Percentiles rank a stretch among this genome's conserved stretches.
Evolutionary conservation across 2,113 vertebrate genomes (phyloP).

Genomic region (Choloepus hoffmanni): DNA sequence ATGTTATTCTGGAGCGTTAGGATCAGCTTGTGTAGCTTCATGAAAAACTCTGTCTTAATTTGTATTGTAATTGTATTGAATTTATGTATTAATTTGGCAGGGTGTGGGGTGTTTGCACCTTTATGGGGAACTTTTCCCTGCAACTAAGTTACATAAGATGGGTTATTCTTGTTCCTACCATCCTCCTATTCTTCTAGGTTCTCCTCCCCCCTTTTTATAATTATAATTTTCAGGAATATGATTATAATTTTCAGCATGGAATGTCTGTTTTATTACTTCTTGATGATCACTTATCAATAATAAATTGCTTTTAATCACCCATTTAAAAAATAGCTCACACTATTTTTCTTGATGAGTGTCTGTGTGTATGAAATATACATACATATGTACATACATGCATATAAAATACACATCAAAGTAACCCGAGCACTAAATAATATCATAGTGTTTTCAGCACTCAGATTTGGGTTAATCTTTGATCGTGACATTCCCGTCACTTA

Average conservation of each 20-base stretch:
- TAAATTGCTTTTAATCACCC: background rate
- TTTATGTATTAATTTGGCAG: background rate
- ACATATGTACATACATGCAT: background rate
- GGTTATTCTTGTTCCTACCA: background rate
- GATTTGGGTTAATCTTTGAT: background rate
- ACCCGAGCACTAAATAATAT: background rate
- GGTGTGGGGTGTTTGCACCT: background rate
- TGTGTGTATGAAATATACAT: background rate
- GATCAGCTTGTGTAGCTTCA: background rate
- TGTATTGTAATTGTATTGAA: background rate
- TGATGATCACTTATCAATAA: constrained; percentile 19
- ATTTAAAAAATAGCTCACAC: constrained; percentile 23
- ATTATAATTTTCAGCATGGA: background rate
- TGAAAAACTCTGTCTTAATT: background rate
- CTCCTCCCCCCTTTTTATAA: background rate
- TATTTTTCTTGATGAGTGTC: background rate
- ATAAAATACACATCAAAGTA: background rate
- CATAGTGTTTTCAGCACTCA: background rate
- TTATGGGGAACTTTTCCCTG: background rate
- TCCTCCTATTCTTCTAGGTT: background rate
- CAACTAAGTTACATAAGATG: background rate
- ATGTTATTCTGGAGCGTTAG: background rate
- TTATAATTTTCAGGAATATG: constrained; percentile 7
- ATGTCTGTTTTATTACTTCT: background rate
- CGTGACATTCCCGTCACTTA: background rate